Evolutionary conservation across 2,797 vertebrate genomes (phyloP).

Genomic region (Schizothorax lantsangensis): DNA sequence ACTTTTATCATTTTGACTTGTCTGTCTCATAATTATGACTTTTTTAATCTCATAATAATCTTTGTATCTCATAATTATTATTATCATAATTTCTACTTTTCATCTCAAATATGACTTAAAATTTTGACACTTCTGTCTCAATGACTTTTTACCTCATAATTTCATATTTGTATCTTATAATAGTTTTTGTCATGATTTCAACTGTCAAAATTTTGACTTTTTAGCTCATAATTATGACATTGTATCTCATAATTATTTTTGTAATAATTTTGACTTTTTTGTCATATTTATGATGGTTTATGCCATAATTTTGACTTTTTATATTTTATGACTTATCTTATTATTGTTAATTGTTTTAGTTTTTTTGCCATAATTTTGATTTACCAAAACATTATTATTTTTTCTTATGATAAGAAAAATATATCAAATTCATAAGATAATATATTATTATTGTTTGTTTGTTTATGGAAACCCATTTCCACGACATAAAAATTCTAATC

Average conservation of each 20-base stretch:
- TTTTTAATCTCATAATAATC: background rate
- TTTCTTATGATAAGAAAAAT: background rate
- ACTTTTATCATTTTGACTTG: background rate
- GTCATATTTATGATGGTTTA: background rate
- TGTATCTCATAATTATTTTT: background rate
- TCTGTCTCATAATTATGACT: background rate
- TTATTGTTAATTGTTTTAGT: too few relatives aligned
- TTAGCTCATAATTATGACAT: background rate
- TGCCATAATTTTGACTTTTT: background rate
- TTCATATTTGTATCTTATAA: too few relatives aligned
- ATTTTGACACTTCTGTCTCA: too few relatives aligned
- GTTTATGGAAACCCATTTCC: background rate
- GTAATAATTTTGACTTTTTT: background rate
- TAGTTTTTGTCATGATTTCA: background rate
- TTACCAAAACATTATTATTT: background rate
- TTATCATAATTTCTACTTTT: background rate
- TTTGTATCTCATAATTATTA: background rate
- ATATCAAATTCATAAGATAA: background rate
- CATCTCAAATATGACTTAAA: too few relatives aligned
- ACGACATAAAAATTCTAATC: background rate
- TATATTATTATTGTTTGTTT: background rate
- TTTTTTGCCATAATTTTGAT: background rate
- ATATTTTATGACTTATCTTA: background rate
- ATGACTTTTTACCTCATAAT: background rate
- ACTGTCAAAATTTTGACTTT: background rate